Conservation (phyloP, 1,140 invertebrate species). For the Drosophila serrata region DNA sequence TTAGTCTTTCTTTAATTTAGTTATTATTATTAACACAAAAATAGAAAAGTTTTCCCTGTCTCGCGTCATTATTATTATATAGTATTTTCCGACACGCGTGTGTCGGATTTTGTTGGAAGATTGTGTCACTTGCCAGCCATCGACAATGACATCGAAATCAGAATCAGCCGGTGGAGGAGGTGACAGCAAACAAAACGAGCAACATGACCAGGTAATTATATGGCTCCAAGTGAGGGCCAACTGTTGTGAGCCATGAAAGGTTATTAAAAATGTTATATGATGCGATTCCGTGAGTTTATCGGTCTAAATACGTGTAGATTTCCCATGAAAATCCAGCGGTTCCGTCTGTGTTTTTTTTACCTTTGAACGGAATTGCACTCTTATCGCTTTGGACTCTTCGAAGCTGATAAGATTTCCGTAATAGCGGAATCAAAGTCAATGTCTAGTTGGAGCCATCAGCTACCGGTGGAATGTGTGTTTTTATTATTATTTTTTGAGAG, state of each 20-base stretch:
- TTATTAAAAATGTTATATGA: conserved; percentile 36
- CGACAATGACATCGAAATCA: conserved; percentile 43
- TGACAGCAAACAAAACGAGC: conserved; percentile 29
- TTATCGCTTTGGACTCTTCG: conserved; percentile 53
- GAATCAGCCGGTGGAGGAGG: conserved; percentile 11
- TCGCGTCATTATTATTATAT: conserved; percentile 1
- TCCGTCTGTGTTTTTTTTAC: conserved; percentile 16
- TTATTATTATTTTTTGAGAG: conserved; percentile 1
- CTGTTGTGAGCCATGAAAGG: conserved; percentile 34
- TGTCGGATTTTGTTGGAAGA: conserved; percentile 46
- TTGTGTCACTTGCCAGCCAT: conserved; percentile 31
- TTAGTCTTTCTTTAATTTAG: conserved; percentile 17
- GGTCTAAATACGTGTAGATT: conserved; percentile 11
- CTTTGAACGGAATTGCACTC: conserved; percentile 56
- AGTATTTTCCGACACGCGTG: conserved; percentile 34
- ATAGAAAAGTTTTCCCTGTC: conserved; percentile 41
- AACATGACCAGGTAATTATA: conserved; percentile 63
- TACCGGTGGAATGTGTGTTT: conserved; percentile 32
- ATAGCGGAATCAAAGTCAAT: conserved; percentile 66
- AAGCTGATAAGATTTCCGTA: conserved; percentile 59
- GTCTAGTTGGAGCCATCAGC: conserved; percentile 30
- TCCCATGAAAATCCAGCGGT: conserved; percentile 20
- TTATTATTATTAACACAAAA: conserved; percentile 42
- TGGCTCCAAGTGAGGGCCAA: neutral
- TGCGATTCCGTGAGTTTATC: conserved; percentile 31